Percentiles rank a stretch among this genome's conserved stretches.
phyloP scores from a whole-genome alignment of 2,113 vertebrate species.

The Todiramphus chloris region DNA sequence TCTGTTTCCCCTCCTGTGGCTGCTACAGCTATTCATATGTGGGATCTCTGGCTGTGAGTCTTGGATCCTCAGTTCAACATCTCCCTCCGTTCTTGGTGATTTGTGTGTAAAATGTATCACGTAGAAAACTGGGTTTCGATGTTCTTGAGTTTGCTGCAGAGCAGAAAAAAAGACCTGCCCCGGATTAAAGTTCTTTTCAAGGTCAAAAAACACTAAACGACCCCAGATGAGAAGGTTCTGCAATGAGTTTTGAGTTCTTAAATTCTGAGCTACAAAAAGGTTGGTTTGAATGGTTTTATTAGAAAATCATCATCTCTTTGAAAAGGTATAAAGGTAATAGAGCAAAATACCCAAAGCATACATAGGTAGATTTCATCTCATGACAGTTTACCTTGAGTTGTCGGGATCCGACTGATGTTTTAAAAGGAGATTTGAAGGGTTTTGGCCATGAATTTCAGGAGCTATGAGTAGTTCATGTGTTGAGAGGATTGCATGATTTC shows the following conservation, averaged over 20 bases:
- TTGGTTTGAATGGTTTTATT: neutral
- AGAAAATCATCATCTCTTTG: neutral
- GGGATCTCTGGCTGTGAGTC: neutral
- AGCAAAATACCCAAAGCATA: neutral
- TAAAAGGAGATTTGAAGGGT: neutral
- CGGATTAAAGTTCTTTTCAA: neutral
- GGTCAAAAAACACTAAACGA: neutral
- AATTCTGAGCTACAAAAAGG: neutral
- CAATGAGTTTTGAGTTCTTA: neutral
- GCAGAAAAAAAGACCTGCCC: neutral
- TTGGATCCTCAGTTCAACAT: neutral
- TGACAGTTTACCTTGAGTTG: neutral
- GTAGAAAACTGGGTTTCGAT: accelerated
- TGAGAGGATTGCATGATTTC: neutral
- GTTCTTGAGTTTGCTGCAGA: neutral
- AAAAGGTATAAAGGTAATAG: neutral
- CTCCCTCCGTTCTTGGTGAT: neutral
- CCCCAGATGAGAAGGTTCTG: neutral
- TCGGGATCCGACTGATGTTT: neutral
- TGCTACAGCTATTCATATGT: accelerated
- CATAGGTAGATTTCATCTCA: neutral
- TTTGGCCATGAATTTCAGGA: neutral
- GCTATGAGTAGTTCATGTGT: neutral
- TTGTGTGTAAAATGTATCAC: neutral
- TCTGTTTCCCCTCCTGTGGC: neutral